Evolutionary conservation across 2,888 invertebrate genomes (phyloP).

Genomic region (Adelognathus sp.): DNA sequence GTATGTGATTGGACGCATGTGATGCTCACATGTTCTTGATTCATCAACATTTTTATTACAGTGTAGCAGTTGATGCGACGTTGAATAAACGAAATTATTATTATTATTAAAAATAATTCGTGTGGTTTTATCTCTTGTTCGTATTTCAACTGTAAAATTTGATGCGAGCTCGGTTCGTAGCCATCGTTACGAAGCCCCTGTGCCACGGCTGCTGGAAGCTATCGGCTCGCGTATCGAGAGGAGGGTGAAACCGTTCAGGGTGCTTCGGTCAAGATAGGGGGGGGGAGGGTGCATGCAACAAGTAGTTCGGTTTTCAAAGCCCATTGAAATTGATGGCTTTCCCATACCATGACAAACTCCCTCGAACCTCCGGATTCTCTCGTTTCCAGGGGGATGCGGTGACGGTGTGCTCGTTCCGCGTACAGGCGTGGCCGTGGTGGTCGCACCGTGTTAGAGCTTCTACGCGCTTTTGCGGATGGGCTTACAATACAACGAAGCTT

Average conservation of each 20-base stretch:
- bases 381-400: conserved; percentile 43
- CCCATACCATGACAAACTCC: conserved; percentile 79
- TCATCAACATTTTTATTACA: no score
- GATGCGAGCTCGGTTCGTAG: conserved; percentile 69
- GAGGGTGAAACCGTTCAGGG: conserved; percentile 78
- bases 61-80: no score
- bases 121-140: conserved; percentile 9
- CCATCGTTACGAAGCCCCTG: conserved; percentile 72
- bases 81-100: no score
- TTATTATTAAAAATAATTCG: no score
- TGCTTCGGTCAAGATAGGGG: conserved; percentile 65
- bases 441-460: conserved; percentile 39
- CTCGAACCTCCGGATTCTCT: conserved; percentile 63
- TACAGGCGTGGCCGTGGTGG: conserved; percentile 41
- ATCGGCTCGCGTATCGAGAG: conserved; percentile 81
- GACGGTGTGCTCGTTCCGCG: conserved; percentile 44
- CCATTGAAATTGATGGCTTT: conserved; percentile 82
- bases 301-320: conserved; percentile 82
- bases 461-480: conserved; percentile 70
- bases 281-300: conserved; percentile 77
- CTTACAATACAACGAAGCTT: conserved; percentile 78
- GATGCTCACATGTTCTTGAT: no score
- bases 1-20: no score
- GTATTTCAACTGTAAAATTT: background rate
- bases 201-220: conserved; percentile 74